Evolutionary conservation across 1,140 invertebrate genomes (phyloP).

Genomic region (Pogonognathellus flavescens): DNA sequence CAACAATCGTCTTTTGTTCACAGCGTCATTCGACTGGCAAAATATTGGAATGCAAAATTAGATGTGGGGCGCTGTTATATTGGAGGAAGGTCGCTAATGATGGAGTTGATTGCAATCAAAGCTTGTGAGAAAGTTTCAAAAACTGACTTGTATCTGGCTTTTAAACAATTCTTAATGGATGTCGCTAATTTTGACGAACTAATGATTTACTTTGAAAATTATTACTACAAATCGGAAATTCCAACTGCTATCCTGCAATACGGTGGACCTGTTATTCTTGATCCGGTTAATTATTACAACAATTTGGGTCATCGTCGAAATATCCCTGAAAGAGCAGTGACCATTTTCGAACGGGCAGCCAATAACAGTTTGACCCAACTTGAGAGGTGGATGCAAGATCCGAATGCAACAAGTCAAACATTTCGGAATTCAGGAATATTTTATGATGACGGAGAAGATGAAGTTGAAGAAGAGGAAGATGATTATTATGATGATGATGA

Average conservation of each 20-base stretch:
- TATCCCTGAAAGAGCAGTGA: background rate
- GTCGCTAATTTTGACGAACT: background rate
- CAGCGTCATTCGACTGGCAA: background rate
- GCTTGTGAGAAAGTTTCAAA: background rate
- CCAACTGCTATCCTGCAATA: background rate
- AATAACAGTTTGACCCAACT: background rate
- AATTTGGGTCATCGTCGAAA: background rate
- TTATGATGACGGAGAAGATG: too few species aligned
- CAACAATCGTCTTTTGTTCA: background rate
- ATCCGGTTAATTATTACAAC: background rate
- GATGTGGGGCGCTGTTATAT: background rate
- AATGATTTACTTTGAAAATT: background rate
- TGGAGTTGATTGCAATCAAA: background rate
- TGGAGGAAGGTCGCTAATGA: background rate
- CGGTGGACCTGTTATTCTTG: background rate
- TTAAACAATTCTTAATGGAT: background rate
- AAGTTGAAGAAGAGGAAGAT: too few species aligned
- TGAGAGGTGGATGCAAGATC: background rate
- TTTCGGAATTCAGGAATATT: too few species aligned
- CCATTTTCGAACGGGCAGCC: background rate
- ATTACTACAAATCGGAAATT: background rate
- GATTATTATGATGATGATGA: too few species aligned
- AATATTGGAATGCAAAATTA: background rate
- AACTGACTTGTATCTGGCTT: background rate
- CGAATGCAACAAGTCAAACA: background rate